Evolutionary conservation across 2,797 vertebrate species (phyloP), one percentile per base, ranked within the genome.

Genomic region (Molossus alvarezi): DNA sequence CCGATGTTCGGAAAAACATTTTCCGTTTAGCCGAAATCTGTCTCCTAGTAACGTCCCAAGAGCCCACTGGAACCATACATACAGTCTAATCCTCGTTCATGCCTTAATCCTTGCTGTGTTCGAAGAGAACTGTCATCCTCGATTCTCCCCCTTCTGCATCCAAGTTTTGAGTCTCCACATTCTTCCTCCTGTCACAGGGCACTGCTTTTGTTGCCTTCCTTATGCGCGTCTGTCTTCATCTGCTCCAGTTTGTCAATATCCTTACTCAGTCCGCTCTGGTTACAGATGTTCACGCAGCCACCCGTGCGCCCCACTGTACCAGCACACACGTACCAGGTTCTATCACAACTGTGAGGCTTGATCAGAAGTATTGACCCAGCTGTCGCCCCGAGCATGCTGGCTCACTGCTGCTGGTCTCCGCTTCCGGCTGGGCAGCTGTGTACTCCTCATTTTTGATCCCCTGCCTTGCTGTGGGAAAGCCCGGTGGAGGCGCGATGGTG

Each of bases 361-460:
- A 94, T 97, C 72, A 77, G 95, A 97, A 93, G 57, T 95, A 92
- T 98, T 98, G 97, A 95, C 91, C 72, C 97, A 97, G 97, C 97
- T 97, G 97, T 96, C 79, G 1, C 87, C 90, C 75, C 45, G 33
- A 94, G 88, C 41, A 0, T 89, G 72, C 89, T 97, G 96, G 95
- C 92, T 96, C 71, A 29, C 83, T 96, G 90, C 95, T 96, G 80
- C 90, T 89, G 94, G 82, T 89, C 81, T 89, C 37, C 37, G 4
- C 84, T 94, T 90, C 80, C 84, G 80, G 60, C 83, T 91, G 94
- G 97, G 96, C 92, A 94, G 94, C 97, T 97, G 90, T 84, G 67
- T 25, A 5, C 86, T 79, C 45, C 89, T 71, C 83, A 96, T 86
- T 97, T 92, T 62, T 83, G 88, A 65, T 93, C 92, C 91, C 84